Evolutionary conservation across 1,140 invertebrate genomes (phyloP), one percentile per base, ranked within the genome.

Genomic region (Drosophila lowei): DNA sequence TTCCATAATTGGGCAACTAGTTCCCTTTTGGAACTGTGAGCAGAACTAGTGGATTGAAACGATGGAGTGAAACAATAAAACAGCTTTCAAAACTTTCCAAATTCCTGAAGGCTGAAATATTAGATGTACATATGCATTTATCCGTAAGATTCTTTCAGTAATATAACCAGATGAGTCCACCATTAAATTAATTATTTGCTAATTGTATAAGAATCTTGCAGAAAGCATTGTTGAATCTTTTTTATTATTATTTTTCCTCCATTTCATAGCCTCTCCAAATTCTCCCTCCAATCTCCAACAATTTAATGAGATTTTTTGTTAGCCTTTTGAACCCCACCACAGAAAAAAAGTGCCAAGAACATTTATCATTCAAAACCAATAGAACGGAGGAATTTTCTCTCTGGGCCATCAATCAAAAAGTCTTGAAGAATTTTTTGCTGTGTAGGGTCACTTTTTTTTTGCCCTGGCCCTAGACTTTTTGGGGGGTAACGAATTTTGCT

Each of bases 401-500:
- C 3, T 18, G 23, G 34, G 16, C 50, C 50, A 68, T 68, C 25
- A 68, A 68, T 68, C 65, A 68, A 68, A 41, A 4, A 38, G 34
- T n/a, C 23, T 49, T 41, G 25, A 30, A 48, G 16, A 34, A 56
- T 70, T 58, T 60, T 15, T 61, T 48, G 7, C 62, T 11, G 38
- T 65, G 47, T 28, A 60, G n/a, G 1, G 41, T 41, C 23, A 25
- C 44, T 48, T 18, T 34, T 41, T 18, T 18, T 34, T 41, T 59
- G 13, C 44, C 38, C 30, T 49, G 21, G 59, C 56, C 63, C 57
- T 52, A 66, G 80, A 74, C 71, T 81, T 70, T 73, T 60, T 62
- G 83, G 34, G 34, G 34, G 34, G 23, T 38, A 86, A 88, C 74
- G 71, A 86, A 81, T 88, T 86, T 88, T 56, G 83, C 74, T 53